Percentiles rank a stretch among this genome's conserved stretches.
phyloP scores from a whole-genome alignment of 2,888 invertebrate genomes.

The Endomychus coccineus region DNA sequence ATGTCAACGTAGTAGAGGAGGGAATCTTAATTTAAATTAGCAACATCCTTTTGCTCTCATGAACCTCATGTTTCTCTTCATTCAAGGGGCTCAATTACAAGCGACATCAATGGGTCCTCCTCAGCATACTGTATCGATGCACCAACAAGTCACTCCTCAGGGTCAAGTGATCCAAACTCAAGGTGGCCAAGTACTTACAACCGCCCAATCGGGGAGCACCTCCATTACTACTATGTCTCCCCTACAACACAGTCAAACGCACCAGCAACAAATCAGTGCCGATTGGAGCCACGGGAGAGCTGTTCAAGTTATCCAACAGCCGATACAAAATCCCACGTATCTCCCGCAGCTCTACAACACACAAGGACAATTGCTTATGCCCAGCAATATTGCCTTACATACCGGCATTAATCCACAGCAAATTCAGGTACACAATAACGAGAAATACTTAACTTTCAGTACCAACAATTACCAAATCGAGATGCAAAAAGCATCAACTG shows the following conservation, averaged over 20 bases:
- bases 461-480: too few relatives aligned
- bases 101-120: conserved; percentile 40
- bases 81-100: conserved; percentile 36
- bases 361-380: conserved; percentile 73
- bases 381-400: conserved; percentile 68
- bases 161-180: conserved; percentile 45
- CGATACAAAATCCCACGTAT: conserved; percentile 66
- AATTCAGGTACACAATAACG: conserved; percentile 59
- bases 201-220: conserved; percentile 44
- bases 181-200: conserved; percentile 40
- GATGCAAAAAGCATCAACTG: too few relatives aligned
- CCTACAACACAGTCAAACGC: conserved; percentile 51
- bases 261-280: conserved; percentile 53
- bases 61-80: too few relatives aligned
- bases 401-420: conserved; percentile 70
- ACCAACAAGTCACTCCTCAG: conserved; percentile 44
- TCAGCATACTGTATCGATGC: conserved; percentile 46
- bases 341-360: conserved; percentile 75
- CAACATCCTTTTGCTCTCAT: too few relatives aligned
- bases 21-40: not conserved
- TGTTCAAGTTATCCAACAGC: conserved; percentile 78
- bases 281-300: conserved; percentile 64
- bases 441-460: too few relatives aligned
- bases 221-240: conserved; percentile 73
- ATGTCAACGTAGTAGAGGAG: too few relatives aligned